Evolutionary conservation across 2,113 vertebrate species (phyloP), one percentile per base, ranked within the genome.

Genomic region (Ochotona princeps): DNA sequence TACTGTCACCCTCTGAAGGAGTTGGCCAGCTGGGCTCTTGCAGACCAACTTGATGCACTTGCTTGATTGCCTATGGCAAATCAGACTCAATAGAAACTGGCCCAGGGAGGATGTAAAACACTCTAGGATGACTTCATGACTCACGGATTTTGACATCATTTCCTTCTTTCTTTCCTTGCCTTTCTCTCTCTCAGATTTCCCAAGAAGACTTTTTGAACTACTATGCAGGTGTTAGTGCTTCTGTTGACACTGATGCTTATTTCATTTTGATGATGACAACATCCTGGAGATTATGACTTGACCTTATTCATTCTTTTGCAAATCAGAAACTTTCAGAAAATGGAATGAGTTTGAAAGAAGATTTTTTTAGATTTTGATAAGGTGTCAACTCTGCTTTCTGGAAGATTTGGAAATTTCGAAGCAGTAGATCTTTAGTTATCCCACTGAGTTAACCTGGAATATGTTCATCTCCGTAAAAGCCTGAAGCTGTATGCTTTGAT

Each of bases 181-280:
- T 8, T 85, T 84, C 83, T 44, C 26, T 17, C 7, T 65, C 15
- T 73, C 90, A 98, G 97, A 93, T 98, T 82, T 97, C 89, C 18
- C 93, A 98, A 97, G 96, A 96, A 78, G 92, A 97, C 4, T 98
- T 98, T 95, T 69, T 98, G 78, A 97, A 96, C 91, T 98, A 96
- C 91, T 97, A 96, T 5, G 87, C 95, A 51, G 97, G 96, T 80
- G 93, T 97, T 51, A 97, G 97, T 35, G 95, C 97, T 79, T 98
- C 97, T 18, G 88, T 97, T 7, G 96, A 97, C 54, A 97, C 66
- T 0, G 96, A 97, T 85, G 95, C 95, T 21, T 97, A 97, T 89
- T 97, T 98, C 8, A 25, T 97, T 96, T 93, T 98, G 87, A 98
- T 96, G 96, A 97, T 97, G 97, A 96, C 51, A 83, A 97, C 97